Percentiles rank a stretch among this genome's conserved stretches.
Conservation (phyloP, 2,113 vertebrate genomes). For the Anthoscopus minutus region DNA sequence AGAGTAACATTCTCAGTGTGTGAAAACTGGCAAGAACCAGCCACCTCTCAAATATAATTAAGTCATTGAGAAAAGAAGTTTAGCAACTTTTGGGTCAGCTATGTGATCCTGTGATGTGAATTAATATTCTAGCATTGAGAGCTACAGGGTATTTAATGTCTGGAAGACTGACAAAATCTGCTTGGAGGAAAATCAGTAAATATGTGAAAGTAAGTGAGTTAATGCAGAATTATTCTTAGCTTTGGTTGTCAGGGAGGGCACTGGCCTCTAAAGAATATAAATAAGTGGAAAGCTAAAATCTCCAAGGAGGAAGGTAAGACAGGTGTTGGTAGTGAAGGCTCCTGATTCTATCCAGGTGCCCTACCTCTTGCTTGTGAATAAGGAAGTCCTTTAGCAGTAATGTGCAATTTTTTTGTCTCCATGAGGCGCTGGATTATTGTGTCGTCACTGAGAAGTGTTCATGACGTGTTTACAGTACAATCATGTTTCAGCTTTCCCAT, state of each 20-base stretch:
- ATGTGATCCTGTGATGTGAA: not conserved
- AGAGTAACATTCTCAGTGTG: not conserved
- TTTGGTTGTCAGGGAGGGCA: not conserved
- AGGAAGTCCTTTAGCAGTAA: not conserved
- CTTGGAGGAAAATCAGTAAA: not conserved
- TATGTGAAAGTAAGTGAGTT: not conserved
- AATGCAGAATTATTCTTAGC: not conserved
- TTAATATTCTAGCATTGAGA: not conserved
- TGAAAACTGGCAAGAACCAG: not conserved
- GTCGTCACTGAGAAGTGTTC: not conserved
- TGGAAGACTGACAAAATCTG: not conserved
- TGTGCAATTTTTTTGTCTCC: not conserved
- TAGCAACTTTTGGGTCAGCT: not conserved
- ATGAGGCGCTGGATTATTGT: no score
- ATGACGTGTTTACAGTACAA: not conserved
- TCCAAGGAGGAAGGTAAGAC: not conserved
- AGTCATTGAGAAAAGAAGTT: not conserved
- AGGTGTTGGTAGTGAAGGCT: not conserved
- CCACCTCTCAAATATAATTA: not conserved
- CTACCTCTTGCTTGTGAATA: not conserved
- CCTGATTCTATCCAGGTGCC: not conserved
- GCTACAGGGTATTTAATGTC: not conserved
- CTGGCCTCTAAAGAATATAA: not conserved
- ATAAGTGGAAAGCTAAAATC: not conserved
- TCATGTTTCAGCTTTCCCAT: not conserved